Base-by-base conservation (phyloP, 2,113 vertebrate species). In the Amblyornis subalaris region DNA sequence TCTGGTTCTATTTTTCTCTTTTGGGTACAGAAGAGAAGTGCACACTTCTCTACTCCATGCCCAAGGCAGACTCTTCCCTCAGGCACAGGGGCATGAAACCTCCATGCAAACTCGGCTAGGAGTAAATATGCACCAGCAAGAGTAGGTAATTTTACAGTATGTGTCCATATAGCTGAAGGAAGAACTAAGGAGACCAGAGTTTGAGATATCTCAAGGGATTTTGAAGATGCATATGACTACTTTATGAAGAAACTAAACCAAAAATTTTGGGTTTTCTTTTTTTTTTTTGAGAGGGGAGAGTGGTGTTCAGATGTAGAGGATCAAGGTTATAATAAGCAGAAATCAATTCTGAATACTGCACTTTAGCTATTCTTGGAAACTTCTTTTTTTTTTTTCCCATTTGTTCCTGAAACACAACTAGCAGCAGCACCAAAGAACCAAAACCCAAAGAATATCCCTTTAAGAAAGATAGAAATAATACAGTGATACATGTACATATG, bases 291-390 rank as follows among this genome's bases (percentile, higher is more conserved):
- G 9, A 7, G 17, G 17, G 16, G 9, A 81, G 24, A 51, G 25
- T 12, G 22, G 74, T 85, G 36, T 48, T 83, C 69, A 93, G 76
- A 92, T 36, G 42, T 62, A 82, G 74, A 91, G 14, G 38, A 73
- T 31, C 70, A 64, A 90, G 17, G 78, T 93, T 96, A 97, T 90
- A 95, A 93, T 45, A 94, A 91, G 89, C 51, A 91, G 78, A 94
- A 96, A 97, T 97, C 91, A 88, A 96, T 96, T 90, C 60, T 72
- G 57, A 77, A 57, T 50, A 51, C 80, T 80, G 88, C 64, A 86
- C 55, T 95, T 82, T 25, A 85, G 89, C 84, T 94, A 91, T 94
- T 96, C 82, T 72, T 92, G 93, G 85, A 95, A 93, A 18, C 2
- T 10, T 61, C 14, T 21, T 38, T 19, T 33, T 25, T 35, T 20